Evolutionary conservation across 2,113 vertebrate species (phyloP).

Genomic region (Paramormyrops kingsleyae): DNA sequence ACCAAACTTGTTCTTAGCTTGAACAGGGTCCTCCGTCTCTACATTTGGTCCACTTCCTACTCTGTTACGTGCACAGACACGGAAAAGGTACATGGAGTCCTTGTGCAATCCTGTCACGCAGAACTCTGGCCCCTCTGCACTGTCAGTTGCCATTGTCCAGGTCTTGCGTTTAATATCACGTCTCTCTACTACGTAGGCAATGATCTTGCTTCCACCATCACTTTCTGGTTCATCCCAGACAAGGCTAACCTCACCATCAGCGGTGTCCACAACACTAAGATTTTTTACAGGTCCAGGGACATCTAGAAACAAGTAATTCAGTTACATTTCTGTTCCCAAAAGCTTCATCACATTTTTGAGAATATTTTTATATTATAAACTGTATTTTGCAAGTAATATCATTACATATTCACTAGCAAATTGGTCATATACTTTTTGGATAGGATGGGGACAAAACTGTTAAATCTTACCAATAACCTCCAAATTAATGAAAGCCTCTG

Average conservation of each 20-base stretch:
- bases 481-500: constrained; percentile 86
- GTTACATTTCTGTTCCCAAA: neutral
- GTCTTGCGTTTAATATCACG: constrained; percentile 91
- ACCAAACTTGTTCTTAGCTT: constrained; percentile 96
- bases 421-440: neutral
- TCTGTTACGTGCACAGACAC: constrained; percentile 89
- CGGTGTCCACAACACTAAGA: constrained; percentile 85
- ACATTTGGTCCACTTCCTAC: constrained; percentile 85
- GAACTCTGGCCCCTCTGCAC: constrained; percentile 82
- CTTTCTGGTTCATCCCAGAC: constrained; percentile 92
- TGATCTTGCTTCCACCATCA: constrained; percentile 92
- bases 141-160: constrained; percentile 85
- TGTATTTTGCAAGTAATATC: neutral
- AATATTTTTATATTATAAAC: neutral
- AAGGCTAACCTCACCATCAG: constrained; percentile 88
- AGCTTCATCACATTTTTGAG: neutral
- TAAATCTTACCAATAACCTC: constrained; percentile 79
- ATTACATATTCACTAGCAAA: neutral
- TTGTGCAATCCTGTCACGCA: constrained; percentile 86
- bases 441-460: neutral
- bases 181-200: constrained; percentile 83
- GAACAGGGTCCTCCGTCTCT: constrained; percentile 84
- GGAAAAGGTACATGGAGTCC: constrained; percentile 89
- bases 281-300: constrained; percentile 92
- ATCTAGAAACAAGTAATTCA: constrained; percentile 55